These are phyloP conservation scores for Pristionchus pacificus DNA, from an alignment of 1,140 invertebrate genomes.

Conservation along the genomic window DNA sequence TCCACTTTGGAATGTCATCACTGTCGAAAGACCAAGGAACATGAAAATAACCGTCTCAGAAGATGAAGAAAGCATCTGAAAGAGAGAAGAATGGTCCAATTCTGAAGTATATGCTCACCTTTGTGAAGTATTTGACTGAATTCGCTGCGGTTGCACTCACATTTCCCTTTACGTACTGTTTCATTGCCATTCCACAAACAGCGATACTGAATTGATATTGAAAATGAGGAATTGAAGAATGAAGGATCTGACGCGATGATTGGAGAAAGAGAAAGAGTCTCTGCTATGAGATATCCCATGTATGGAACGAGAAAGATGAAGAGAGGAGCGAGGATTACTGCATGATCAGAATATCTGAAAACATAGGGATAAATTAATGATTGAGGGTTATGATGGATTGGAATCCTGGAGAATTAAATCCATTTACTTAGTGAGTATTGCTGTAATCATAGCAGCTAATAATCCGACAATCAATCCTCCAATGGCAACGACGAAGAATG, in stretches of 20 bases:
- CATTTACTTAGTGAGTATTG: slow-evolving; percentile 60
- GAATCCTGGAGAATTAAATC: background rate
- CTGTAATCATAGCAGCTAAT: slow-evolving; percentile 87
- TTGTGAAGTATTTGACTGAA: slow-evolving; percentile 95
- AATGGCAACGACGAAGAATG: slow-evolving; percentile 86
- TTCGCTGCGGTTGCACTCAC: slow-evolving; percentile 94
- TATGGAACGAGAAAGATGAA: slow-evolving; percentile 44
- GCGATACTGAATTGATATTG: slow-evolving; percentile 67
- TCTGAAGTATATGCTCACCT: slow-evolving; percentile 58
- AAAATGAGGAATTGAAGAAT: background rate
- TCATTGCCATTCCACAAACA: slow-evolving; percentile 95
- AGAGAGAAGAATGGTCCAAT: background rate
- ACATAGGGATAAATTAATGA: too few species aligned
- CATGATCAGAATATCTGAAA: slow-evolving; percentile 38
- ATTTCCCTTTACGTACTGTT: slow-evolving; percentile 95
- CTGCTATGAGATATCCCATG: slow-evolving; percentile 37
- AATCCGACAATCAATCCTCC: slow-evolving; percentile 88
- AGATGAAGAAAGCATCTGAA: slow-evolving; percentile 68
- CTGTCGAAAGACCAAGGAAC: slow-evolving; percentile 91
- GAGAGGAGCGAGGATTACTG: slow-evolving; percentile 40
- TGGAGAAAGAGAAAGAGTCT: slow-evolving; percentile 37
- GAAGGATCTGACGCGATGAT: slow-evolving; percentile 36
- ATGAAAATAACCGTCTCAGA: slow-evolving; percentile 98
- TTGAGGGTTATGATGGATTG: background rate
- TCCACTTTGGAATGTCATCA: slow-evolving; percentile 60